phyloP scores from a whole-genome alignment of 2,113 vertebrate genomes.

The Rhombomys opimus region DNA sequence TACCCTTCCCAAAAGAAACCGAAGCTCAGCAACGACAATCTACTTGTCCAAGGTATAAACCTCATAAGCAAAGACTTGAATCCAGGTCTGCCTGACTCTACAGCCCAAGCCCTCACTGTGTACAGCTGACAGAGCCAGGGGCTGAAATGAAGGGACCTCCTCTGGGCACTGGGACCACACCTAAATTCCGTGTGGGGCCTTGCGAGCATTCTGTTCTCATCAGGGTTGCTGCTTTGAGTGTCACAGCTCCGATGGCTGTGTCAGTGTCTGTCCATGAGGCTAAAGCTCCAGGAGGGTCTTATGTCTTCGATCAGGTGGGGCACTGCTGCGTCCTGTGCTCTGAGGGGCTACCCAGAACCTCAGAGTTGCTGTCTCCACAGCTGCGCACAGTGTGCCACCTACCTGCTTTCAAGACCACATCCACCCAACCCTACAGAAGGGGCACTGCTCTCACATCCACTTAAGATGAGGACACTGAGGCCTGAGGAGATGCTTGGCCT shows the following conservation, averaged over 20 bases:
- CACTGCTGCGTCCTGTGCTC: background rate
- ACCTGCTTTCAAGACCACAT: accelerated
- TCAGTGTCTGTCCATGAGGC: background rate
- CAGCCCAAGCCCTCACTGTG: background rate
- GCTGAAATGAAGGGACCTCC: accelerated
- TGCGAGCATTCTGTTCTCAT: background rate
- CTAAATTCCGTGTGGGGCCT: background rate
- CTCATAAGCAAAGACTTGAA: background rate
- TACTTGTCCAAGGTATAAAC: background rate
- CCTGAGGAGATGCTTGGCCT: background rate
- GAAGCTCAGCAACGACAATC: slow-evolving; percentile 9
- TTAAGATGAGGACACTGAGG: slow-evolving; percentile 1
- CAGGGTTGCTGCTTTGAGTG: background rate
- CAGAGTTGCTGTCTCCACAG: background rate
- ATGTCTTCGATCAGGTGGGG: background rate
- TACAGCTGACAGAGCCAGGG: background rate
- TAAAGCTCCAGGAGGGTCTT: background rate
- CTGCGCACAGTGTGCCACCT: background rate
- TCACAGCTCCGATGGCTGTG: background rate
- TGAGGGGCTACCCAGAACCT: background rate
- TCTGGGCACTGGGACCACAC: background rate
- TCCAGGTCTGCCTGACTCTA: background rate
- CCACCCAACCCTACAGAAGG: background rate
- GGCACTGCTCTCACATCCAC: background rate
- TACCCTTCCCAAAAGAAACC: background rate